A percentile compares a stretch with the other conserved stretches of the same genome.
These are phyloP conservation scores for Pygoscelis antarcticus DNA, from an alignment of 2,113 vertebrate genomes.

Conservation along the genomic window DNA sequence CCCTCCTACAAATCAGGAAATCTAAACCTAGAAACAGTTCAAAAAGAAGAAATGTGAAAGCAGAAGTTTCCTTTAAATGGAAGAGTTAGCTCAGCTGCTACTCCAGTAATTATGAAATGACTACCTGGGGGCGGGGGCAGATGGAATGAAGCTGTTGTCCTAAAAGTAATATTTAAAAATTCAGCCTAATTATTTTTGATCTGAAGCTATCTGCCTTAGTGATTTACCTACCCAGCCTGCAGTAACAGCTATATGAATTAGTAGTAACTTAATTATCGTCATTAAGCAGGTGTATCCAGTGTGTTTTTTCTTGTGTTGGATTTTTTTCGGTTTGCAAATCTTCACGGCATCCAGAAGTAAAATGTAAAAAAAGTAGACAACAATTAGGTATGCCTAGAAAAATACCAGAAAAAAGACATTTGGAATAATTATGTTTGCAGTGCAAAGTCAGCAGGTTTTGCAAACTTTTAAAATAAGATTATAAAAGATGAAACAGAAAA, in stretches of 20 bases:
- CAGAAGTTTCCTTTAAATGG: background rate
- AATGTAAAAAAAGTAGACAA: conserved; percentile 31
- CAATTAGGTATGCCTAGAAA: conserved; percentile 43
- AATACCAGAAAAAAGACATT: conserved; percentile 2
- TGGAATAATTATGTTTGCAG: conserved; percentile 71
- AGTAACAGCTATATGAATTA: conserved; percentile 35
- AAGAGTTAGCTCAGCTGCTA: background rate
- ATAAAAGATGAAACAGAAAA: conserved; percentile 70
- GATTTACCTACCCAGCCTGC: background rate
- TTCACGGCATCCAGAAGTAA: conserved; percentile 46
- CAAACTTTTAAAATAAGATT: conserved; percentile 70
- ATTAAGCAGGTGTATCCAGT: conserved; percentile 41
- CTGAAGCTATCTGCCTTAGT: background rate
- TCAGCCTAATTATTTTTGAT: conserved; percentile 14
- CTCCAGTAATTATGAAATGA: background rate
- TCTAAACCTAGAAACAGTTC: background rate
- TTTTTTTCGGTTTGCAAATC: background rate
- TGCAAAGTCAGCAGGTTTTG: conserved; percentile 62
- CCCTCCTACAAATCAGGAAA: background rate
- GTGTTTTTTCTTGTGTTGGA: background rate
- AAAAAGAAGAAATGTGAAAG: background rate
- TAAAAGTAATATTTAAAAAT: background rate
- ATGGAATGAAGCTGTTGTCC: background rate
- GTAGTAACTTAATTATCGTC: conserved; percentile 56
- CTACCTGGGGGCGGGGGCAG: background rate